Conservation (phyloP, 1,140 invertebrate species). For the Drosophila pandora region DNA sequence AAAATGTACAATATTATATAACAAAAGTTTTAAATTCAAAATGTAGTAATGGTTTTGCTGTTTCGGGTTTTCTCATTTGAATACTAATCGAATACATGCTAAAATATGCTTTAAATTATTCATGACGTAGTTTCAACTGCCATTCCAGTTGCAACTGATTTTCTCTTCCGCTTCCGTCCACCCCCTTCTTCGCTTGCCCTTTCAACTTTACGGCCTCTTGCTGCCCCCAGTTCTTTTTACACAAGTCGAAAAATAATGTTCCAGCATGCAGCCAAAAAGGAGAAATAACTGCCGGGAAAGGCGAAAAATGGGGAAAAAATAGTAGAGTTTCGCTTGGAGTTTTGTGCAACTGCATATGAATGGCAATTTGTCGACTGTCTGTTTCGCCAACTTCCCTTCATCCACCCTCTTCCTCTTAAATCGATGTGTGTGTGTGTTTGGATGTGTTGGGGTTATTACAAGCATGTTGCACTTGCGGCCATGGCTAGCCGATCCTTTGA, state of each 20-base stretch:
- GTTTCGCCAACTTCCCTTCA: constrained; percentile 5
- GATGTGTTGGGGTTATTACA: constrained; percentile 60
- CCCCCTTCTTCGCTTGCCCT: neutral
- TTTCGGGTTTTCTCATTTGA: constrained; percentile 31
- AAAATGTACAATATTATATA: neutral
- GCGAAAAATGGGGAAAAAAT: neutral
- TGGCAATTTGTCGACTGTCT: constrained; percentile 78
- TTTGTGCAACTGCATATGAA: constrained; percentile 66
- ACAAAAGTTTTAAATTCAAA: constrained; percentile 6
- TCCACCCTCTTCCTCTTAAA: neutral
- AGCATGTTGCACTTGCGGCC: constrained; percentile 64
- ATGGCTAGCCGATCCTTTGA: constrained; percentile 41
- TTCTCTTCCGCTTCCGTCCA: constrained; percentile 66
- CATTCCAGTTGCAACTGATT: constrained; percentile 69
- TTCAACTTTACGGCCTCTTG: neutral
- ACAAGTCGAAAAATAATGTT: constrained; percentile 62
- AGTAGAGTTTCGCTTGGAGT: constrained; percentile 48
- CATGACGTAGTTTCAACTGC: constrained; percentile 46
- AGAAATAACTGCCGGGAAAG: constrained; percentile 31
- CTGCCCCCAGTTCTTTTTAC: neutral
- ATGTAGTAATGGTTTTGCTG: constrained; percentile 6
- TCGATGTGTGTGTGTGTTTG: neutral
- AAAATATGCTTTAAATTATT: constrained; percentile 73
- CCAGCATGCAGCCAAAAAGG: constrained; percentile 26
- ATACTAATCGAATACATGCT: constrained; percentile 42